These are phyloP conservation scores for Tursiops truncatus DNA, from an alignment of 2,113 vertebrate species.

Conservation along the genomic window DNA sequence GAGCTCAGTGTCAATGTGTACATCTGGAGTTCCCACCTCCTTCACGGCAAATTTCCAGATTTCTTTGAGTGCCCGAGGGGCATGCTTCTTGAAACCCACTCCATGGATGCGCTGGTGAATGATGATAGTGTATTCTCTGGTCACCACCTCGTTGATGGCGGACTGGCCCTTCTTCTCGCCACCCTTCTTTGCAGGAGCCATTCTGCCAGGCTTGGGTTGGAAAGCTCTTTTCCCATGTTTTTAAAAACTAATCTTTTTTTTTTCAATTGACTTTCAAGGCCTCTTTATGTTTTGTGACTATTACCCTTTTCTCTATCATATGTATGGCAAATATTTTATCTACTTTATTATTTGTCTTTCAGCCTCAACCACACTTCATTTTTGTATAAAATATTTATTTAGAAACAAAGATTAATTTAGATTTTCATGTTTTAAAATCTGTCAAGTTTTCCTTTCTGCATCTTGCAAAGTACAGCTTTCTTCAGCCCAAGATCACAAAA, in stretches of 20 bases:
- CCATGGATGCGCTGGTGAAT: neutral
- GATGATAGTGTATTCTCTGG: neutral
- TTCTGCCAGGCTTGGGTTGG: neutral
- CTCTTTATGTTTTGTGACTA: neutral
- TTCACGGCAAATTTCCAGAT: neutral
- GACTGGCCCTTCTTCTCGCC: neutral
- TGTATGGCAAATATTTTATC: neutral
- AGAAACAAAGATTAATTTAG: neutral
- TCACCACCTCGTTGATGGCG: neutral
- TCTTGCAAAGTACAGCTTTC: neutral
- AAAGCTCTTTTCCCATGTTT: neutral
- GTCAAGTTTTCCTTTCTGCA: neutral
- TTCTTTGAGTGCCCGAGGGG: neutral
- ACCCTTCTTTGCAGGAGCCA: neutral
- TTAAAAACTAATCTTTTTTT: neutral
- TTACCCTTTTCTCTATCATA: neutral
- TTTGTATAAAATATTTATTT: constrained; percentile 7
- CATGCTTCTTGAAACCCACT: neutral
- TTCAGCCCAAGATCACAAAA: neutral
- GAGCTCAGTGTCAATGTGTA: neutral
- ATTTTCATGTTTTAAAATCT: neutral
- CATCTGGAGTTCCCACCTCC: neutral
- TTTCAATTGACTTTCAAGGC: neutral
- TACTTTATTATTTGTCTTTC: constrained; percentile 16
- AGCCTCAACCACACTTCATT: neutral